Conservation (phyloP, 2,113 vertebrate genomes). For the Rhagologus leucostigma region DNA sequence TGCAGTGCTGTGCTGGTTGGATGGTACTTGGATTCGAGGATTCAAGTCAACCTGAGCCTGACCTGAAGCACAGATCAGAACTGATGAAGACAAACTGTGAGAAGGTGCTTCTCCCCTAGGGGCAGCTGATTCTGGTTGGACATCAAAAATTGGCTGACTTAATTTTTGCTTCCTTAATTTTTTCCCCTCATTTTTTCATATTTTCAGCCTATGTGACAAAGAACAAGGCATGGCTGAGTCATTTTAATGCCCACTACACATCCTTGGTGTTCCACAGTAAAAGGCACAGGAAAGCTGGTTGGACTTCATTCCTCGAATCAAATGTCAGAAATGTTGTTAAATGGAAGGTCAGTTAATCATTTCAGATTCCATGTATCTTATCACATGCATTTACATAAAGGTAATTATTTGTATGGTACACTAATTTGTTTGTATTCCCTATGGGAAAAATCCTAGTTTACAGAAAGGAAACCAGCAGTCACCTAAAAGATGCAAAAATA, state of each 20-base stretch:
- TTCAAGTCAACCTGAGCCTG: background rate
- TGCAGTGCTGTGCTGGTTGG: background rate
- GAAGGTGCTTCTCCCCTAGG: background rate
- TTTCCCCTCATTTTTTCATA: background rate
- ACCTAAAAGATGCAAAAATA: background rate
- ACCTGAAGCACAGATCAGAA: background rate
- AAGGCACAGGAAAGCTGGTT: constrained; percentile 41
- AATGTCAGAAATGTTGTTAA: constrained; percentile 57
- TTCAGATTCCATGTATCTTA: constrained; percentile 56
- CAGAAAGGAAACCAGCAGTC: background rate
- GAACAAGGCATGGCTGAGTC: constrained; percentile 7
- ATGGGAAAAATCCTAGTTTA: constrained; percentile 20
- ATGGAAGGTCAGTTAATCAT: constrained; percentile 67
- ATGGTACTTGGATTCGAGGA: background rate
- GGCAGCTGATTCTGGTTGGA: background rate
- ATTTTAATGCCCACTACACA: background rate
- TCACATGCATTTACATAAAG: constrained; percentile 54
- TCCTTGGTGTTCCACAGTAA: background rate
- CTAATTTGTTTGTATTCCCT: constrained; percentile 51
- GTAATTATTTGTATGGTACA: constrained; percentile 62
- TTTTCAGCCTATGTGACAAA: constrained; percentile 12
- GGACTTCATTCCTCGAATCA: constrained; percentile 37
- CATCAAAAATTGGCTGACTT: background rate
- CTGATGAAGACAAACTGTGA: background rate
- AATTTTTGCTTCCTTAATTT: background rate